Evolutionary conservation across 1,140 invertebrate species (phyloP).

Genomic region (Lysiphlebus fabarum): DNA sequence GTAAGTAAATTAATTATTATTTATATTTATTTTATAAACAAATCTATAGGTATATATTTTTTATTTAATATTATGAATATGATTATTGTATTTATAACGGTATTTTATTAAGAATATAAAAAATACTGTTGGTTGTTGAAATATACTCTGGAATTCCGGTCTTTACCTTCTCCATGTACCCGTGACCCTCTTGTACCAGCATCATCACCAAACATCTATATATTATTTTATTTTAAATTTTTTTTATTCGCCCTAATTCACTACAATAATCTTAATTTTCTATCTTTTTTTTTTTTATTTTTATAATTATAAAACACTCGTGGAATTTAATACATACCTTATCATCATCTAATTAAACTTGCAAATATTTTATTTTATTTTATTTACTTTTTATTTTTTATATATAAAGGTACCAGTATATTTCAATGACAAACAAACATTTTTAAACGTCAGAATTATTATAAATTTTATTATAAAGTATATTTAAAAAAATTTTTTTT

Average conservation of each 20-base stretch:
- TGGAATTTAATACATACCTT: slow-evolving; percentile 8
- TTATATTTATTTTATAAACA: background rate
- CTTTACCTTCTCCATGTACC: slow-evolving; percentile 25
- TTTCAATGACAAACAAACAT: slow-evolving; percentile 13
- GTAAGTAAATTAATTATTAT: slow-evolving; percentile 31
- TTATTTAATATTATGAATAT: background rate
- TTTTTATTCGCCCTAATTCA: slow-evolving; percentile 11
- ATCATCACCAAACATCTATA: no score
- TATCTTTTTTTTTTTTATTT: no score
- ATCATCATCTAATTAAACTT: slow-evolving; percentile 11
- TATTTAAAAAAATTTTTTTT: no score
- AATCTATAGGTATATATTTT: background rate
- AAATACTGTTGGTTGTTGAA: slow-evolving; percentile 4
- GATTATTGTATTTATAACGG: slow-evolving; percentile 13
- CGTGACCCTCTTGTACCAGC: slow-evolving; percentile 19
- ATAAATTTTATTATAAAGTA: no score
- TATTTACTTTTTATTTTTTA: no score
- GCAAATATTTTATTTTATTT: no score
- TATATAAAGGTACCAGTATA: background rate
- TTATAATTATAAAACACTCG: background rate
- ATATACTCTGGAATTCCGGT: slow-evolving; percentile 21
- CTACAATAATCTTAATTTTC: background rate
- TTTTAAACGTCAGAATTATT: background rate
- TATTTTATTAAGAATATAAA: slow-evolving; percentile 6
- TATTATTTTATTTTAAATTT: background rate